Conservation (phyloP, 2,797 vertebrate species). For the Chelonia mydas region DNA sequence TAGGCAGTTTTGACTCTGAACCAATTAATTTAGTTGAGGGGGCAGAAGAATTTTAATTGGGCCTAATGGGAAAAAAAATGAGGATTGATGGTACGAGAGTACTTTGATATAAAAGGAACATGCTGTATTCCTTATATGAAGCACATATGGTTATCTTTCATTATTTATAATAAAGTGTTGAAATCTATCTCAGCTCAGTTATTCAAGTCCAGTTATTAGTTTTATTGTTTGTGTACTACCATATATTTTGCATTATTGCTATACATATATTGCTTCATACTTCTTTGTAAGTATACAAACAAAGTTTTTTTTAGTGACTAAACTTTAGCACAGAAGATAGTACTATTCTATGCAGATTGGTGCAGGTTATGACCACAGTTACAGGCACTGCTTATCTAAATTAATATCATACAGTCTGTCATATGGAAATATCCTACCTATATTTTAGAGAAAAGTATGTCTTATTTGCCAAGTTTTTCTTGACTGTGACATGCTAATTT, state of each 20-base stretch:
- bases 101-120: conserved; percentile 82
- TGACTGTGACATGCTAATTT: conserved; percentile 82
- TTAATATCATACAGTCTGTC: conserved; percentile 53
- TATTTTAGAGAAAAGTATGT: conserved; percentile 65
- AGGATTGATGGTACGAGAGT: conserved; percentile 81
- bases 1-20: conserved; percentile 72
- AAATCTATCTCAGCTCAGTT: conserved; percentile 82
- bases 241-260: conserved; percentile 79
- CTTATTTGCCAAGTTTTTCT: conserved; percentile 79
- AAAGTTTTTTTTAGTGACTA: conserved; percentile 71
- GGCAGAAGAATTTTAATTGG: conserved; percentile 37
- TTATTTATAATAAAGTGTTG: conserved; percentile 86
- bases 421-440: conserved; percentile 59
- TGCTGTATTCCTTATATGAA: conserved; percentile 85
- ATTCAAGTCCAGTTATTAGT: conserved; percentile 79
- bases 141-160: conserved; percentile 78
- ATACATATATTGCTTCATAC: conserved; percentile 79
- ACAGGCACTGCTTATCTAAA: conserved; percentile 58
- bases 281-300: conserved; percentile 75
- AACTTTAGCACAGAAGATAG: conserved; percentile 69
- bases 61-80: conserved; percentile 55
- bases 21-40: conserved; percentile 48
- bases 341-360: conserved; percentile 58
- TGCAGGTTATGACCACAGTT: conserved; percentile 67
- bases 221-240: conserved; percentile 77